Percentiles rank a stretch among this genome's conserved stretches.
phyloP scores from a whole-genome alignment of 2,113 vertebrate species.

The Typhlomys cinereus region DNA sequence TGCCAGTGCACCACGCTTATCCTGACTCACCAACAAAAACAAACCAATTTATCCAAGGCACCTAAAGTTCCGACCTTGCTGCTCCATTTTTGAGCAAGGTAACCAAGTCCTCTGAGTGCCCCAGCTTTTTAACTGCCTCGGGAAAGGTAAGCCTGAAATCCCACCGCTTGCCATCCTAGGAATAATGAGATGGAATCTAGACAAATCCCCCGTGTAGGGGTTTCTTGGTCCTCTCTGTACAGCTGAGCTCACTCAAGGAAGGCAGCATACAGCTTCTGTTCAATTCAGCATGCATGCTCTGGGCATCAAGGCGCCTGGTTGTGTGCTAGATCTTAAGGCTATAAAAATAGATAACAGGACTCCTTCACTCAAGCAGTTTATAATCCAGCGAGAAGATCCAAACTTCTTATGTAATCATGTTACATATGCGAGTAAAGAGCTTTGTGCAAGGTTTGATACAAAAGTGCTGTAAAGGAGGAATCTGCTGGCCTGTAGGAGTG shows the following conservation, averaged over 20 bases:
- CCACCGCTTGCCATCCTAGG: neutral
- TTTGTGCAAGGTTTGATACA: neutral
- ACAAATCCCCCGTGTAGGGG: neutral
- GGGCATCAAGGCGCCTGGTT: neutral
- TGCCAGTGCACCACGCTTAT: neutral
- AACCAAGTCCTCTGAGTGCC: neutral
- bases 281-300: neutral
- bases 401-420: slow-evolving; percentile 42
- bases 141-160: neutral
- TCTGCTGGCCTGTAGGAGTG: neutral
- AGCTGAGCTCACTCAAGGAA: neutral
- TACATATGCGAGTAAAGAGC: neutral
- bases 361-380: slow-evolving; percentile 36
- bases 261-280: neutral
- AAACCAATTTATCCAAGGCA: neutral
- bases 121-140: neutral
- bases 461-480: neutral
- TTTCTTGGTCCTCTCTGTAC: neutral
- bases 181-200: neutral
- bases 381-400: slow-evolving; percentile 31
- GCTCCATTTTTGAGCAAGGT: neutral
- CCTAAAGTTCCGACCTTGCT: neutral
- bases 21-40: neutral
- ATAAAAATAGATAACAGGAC: slow-evolving; percentile 25
- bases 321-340: neutral